phyloP scores from a whole-genome alignment of 2,113 vertebrate species.

The Murina feae region DNA sequence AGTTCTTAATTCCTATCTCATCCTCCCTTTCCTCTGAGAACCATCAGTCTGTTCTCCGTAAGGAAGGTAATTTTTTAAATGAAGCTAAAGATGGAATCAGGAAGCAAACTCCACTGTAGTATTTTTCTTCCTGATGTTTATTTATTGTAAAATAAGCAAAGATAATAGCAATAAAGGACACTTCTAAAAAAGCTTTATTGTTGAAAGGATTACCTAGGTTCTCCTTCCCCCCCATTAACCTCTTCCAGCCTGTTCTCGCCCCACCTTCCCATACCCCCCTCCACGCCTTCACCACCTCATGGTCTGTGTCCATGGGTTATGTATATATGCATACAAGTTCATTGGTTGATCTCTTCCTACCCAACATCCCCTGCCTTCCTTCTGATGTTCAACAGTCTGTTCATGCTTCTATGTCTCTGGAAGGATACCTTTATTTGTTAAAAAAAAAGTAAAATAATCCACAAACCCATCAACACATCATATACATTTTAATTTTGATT shows the following conservation, averaged over 20 bases:
- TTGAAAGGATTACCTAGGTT: too few relatives aligned
- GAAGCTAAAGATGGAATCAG: background rate
- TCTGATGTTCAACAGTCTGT: too few relatives aligned
- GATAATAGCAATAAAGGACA: background rate
- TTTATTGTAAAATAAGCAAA: constrained; percentile 5
- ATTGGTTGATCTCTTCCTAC: too few relatives aligned
- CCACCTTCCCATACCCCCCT: too few relatives aligned
- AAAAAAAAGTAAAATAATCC: constrained; percentile 2
- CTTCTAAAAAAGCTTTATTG: background rate
- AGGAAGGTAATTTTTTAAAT: background rate
- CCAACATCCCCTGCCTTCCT: too few relatives aligned
- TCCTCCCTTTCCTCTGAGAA: background rate
- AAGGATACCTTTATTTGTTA: background rate
- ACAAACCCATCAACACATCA: background rate
- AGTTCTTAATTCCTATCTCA: background rate
- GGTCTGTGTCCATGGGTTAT: too few relatives aligned
- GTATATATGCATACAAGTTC: too few relatives aligned
- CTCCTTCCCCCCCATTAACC: too few relatives aligned
- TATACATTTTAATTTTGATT: background rate
- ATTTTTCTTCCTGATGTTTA: constrained; percentile 31
- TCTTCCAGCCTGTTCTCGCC: too few relatives aligned
- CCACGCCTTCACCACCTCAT: too few relatives aligned
- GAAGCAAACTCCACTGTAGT: background rate
- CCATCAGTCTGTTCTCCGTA: background rate
- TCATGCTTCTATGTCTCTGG: too few relatives aligned